phyloP scores from a whole-genome alignment of 2,888 invertebrate genomes.

The Lithosia quadra region DNA sequence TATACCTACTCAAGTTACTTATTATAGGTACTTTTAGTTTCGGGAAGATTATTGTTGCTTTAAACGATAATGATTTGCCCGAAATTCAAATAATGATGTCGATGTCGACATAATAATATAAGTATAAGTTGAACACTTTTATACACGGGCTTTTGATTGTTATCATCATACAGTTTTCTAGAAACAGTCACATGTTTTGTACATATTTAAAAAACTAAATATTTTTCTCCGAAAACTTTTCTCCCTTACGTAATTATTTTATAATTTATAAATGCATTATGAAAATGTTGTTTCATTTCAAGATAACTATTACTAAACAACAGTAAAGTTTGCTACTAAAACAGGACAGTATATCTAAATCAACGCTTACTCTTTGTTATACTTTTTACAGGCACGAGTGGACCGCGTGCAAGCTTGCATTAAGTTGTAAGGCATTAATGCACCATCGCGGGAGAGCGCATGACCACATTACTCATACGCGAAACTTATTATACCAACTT shows the following conservation, averaged over 20 bases:
- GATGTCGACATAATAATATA: not conserved
- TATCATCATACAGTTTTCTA: not conserved
- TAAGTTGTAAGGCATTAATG: constrained; percentile 78
- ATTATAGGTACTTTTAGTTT: no score
- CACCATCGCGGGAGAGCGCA: constrained; percentile 59
- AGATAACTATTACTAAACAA: not conserved
- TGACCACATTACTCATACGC: constrained; percentile 60
- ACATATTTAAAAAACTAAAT: not conserved
- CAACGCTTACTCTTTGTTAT: constrained; percentile 54
- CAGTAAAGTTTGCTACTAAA: not conserved
- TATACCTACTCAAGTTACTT: no score
- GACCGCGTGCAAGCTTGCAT: constrained; percentile 72
- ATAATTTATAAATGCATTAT: not conserved
- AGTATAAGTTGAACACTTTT: no score
- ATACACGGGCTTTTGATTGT: no score
- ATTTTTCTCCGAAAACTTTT: no score
- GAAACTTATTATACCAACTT: constrained; percentile 61
- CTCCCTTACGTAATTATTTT: not conserved
- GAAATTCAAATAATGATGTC: not conserved
- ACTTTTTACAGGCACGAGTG: constrained; percentile 66
- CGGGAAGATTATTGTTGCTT: no score
- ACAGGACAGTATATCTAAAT: not conserved
- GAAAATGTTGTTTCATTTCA: not conserved
- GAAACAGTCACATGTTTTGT: not conserved
- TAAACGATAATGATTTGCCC: no score